Conservation (phyloP, 2,797 vertebrate genomes). For the Clarias pachynema region DNA sequence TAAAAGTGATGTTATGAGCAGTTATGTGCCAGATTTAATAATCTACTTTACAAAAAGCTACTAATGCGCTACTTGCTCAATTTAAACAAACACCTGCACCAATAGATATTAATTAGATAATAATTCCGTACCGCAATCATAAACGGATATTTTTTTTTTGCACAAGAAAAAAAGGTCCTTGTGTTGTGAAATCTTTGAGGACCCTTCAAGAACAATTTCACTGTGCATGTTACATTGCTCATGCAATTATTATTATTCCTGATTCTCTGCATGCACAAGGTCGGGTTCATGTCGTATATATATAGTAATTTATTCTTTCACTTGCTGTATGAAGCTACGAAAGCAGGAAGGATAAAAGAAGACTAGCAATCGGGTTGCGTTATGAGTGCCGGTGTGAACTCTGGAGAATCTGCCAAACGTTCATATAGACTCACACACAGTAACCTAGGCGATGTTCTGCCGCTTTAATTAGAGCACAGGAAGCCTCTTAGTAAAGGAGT, state of each 20-base stretch:
- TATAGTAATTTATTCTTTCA: constrained; percentile 51
- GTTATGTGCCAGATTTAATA: too few species aligned
- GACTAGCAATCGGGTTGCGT: constrained; percentile 46
- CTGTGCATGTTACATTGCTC: not conserved
- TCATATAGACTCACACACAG: not conserved
- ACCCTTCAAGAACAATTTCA: not conserved
- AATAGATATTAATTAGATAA: too few species aligned
- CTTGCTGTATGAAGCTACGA: constrained; percentile 25
- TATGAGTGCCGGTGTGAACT: constrained; percentile 24
- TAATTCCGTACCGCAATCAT: not conserved
- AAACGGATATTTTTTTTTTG: not conserved
- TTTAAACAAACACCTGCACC: too few species aligned
- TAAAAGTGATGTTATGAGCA: too few species aligned
- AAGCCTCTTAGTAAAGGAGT: constrained; percentile 19
- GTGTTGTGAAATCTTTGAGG: not conserved
- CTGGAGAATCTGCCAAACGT: constrained; percentile 5
- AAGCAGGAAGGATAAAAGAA: constrained; percentile 37
- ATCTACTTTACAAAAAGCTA: too few species aligned
- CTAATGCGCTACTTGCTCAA: too few species aligned
- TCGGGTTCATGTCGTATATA: constrained; percentile 10
- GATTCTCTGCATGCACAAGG: constrained; percentile 2
- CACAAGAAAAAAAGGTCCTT: not conserved
- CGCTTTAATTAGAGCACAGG: constrained; percentile 32
- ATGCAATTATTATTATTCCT: constrained; percentile 42
- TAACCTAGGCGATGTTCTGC: constrained; percentile 19